phyloP scores from a whole-genome alignment of 2,888 invertebrate genomes.

The Monochamus alternatus region DNA sequence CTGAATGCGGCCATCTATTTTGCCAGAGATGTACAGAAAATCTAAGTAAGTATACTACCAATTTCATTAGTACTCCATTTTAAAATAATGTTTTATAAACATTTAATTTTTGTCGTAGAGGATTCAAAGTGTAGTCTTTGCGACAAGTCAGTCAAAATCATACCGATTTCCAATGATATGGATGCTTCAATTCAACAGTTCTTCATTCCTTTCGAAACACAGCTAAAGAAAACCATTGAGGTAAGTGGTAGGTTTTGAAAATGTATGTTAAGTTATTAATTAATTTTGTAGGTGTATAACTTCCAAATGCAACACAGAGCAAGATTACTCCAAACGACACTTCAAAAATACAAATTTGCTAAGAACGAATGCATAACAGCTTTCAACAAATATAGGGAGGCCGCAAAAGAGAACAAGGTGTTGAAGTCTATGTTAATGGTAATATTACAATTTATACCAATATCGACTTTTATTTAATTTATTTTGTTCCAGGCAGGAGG shows the following conservation, averaged over 20 bases:
- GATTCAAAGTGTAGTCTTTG: slow-evolving; percentile 61
- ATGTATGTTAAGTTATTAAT: neutral
- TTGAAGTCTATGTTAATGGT: slow-evolving; percentile 56
- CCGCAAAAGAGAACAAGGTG: slow-evolving; percentile 61
- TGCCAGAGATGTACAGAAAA: slow-evolving; percentile 62
- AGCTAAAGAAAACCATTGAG: slow-evolving; percentile 59
- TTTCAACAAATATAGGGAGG: slow-evolving; percentile 56
- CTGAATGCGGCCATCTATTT: slow-evolving; percentile 66
- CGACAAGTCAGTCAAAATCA: slow-evolving; percentile 52
- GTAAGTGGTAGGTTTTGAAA: slow-evolving; percentile 44
- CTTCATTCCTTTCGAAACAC: slow-evolving; percentile 60
- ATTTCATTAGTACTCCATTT: too few species aligned
- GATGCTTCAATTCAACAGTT: slow-evolving; percentile 59
- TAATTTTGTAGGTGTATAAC: slow-evolving; percentile 55
- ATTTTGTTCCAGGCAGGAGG: slow-evolving; percentile 39
- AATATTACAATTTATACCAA: slow-evolving; percentile 21
- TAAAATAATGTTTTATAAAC: neutral
- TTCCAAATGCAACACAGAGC: slow-evolving; percentile 63
- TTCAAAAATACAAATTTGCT: slow-evolving; percentile 61
- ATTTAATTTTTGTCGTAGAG: slow-evolving; percentile 38
- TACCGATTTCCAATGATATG: slow-evolving; percentile 61
- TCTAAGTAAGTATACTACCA: slow-evolving; percentile 55
- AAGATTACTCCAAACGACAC: slow-evolving; percentile 54
- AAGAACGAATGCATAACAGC: slow-evolving; percentile 62
- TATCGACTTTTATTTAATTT: neutral